These are phyloP conservation scores for Fulmarus glacialis DNA, from an alignment of 2,113 vertebrate genomes.

Conservation along the genomic window DNA sequence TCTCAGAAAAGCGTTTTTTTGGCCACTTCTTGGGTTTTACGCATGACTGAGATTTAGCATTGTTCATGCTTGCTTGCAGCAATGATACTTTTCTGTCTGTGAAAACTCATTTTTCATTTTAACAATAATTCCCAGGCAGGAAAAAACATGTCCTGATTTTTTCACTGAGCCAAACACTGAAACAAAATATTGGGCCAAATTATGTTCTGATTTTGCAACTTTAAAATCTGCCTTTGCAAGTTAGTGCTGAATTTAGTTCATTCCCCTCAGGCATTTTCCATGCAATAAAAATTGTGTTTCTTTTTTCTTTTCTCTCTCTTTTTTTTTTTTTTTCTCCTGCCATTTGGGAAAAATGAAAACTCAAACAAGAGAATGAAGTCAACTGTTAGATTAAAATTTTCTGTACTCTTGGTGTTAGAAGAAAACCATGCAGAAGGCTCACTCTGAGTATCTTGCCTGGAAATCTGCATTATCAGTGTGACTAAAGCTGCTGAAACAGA, in stretches of 20 bases:
- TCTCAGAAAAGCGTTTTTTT: conserved; percentile 9
- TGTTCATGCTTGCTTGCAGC: conserved; percentile 51
- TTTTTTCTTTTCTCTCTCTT: not conserved
- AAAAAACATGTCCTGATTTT: conserved; percentile 30
- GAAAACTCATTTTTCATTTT: conserved; percentile 55
- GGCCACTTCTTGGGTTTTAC: conserved; percentile 22
- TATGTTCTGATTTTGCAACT: conserved; percentile 53
- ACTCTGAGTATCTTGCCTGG: not conserved
- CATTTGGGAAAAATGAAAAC: not conserved
- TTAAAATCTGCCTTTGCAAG: conserved; percentile 48
- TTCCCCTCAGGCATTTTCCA: conserved; percentile 10
- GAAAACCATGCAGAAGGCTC: not conserved
- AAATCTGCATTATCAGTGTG: conserved; percentile 8
- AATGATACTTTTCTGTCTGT: conserved; percentile 42
- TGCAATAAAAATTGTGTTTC: conserved; percentile 1
- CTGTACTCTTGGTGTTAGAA: not conserved
- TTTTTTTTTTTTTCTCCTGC: not conserved
- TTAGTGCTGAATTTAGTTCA: conserved; percentile 39
- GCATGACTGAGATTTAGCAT: conserved; percentile 6
- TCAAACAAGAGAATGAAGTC: not conserved
- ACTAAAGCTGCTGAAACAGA: not conserved
- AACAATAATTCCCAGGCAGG: conserved; percentile 44
- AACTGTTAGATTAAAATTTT: not conserved
- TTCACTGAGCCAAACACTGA: conserved; percentile 5
- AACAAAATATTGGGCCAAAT: conserved; percentile 57